Evolutionary conservation across 2,797 vertebrate genomes (phyloP), one percentile per base, ranked within the genome.

Genomic region (Cryptoprocta ferox): DNA sequence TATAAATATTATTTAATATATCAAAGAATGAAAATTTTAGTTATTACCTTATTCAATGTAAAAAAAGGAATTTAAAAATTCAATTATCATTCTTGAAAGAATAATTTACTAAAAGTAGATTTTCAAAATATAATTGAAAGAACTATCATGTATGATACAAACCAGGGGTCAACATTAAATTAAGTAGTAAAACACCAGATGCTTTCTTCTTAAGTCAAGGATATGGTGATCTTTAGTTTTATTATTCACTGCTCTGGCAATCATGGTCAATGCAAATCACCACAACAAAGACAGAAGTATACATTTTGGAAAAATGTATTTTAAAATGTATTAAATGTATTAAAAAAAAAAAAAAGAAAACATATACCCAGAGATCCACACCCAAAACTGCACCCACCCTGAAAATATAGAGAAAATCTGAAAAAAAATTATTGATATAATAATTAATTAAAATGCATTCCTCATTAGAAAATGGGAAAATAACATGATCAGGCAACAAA

Each of bases 31-130:
- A 78, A 63, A 63, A 70, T 5, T 68, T 68, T 37, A 50, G 21
- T 56, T 21, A n/a, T 79, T 66, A 45, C 11, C 35, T 88, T 66
- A 61, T 1, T 61, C 4, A 13, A 39, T 37, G 4, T 87, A 87
- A 92, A 86, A 86, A 66, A 48, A 37, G 61, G 2, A 70, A 28
- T 53, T 61, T 85, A 96, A 85, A 89, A 42, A 59, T 65, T 78
- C 3, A 96, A 37, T 61, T 71, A 32, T 85, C 9, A 59, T 65
- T 84, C 14, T 50, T 63, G 1, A 71, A 79, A 71, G 32, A 42
- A 70, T 6, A 79, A 32, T 9, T 13, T 73, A 89, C 24, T 84
- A 61, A 70, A 83, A 30, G 19, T 59, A 2, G 2, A 50, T 42
- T 48, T 68, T 39, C 5, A 39, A 82, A 75, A 56, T 50, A 53